Evolutionary conservation across 2,888 invertebrate species (phyloP).

Genomic region (Trichopria drosophilae): DNA sequence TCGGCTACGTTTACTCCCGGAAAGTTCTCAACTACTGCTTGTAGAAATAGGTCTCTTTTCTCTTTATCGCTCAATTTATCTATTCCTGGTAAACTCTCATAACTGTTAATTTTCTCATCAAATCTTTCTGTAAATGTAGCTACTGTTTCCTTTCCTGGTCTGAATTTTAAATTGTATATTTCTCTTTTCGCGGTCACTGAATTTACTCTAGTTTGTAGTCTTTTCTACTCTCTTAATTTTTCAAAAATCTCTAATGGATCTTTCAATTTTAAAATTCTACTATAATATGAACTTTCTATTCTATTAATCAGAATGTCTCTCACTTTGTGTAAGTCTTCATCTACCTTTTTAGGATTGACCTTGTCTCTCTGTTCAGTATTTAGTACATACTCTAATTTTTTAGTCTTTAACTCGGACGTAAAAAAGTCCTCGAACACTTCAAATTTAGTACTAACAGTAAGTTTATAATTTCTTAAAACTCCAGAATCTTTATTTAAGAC

Average conservation of each 20-base stretch:
- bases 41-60: background rate
- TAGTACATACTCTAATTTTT: too few species aligned
- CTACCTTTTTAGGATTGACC: too few species aligned
- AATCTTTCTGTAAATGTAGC: slow-evolving; percentile 2
- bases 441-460: background rate
- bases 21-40: slow-evolving; percentile 2
- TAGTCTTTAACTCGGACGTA: background rate
- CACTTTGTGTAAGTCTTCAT: background rate
- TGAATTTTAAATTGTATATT: slow-evolving; percentile 2
- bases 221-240: too few species aligned
- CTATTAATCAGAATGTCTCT: slow-evolving; percentile 2
- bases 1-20: background rate
- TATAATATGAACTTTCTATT: slow-evolving; percentile 3
- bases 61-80: slow-evolving; percentile 3
- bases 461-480: slow-evolving; percentile 3
- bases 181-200: background rate
- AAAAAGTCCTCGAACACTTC: slow-evolving; percentile 5
- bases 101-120: slow-evolving; percentile 2
- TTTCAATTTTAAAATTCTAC: background rate
- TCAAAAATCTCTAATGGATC: too few species aligned
- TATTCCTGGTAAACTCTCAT: background rate
- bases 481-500: slow-evolving; percentile 1
- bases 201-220: background rate
- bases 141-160: background rate
- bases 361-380: too few species aligned